Percentiles rank a stretch among this genome's conserved stretches.
Evolutionary conservation across 2,888 invertebrate species (phyloP).

Genomic region (Coecobrya sp.): DNA sequence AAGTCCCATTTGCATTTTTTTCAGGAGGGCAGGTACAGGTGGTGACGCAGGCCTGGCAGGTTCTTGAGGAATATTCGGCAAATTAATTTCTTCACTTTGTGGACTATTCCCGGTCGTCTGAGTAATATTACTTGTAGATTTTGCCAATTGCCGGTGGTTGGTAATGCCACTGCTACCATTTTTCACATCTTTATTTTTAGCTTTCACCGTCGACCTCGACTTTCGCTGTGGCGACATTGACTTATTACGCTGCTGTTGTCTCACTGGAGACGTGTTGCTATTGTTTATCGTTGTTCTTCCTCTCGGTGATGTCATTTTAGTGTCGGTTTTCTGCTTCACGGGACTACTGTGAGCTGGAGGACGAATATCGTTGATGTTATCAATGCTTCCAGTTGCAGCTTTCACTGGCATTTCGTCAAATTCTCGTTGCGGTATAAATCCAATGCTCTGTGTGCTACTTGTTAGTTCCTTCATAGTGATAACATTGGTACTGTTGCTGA

Average conservation of each 20-base stretch:
- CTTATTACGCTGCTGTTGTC: constrained; percentile 24
- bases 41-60: constrained; percentile 75
- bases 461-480: constrained; percentile 1
- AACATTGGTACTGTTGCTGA: not conserved
- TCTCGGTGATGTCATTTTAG: constrained; percentile 5
- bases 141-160: not conserved
- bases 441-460: not conserved
- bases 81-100: not conserved
- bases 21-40: constrained; percentile 85
- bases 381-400: not conserved
- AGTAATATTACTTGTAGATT: not conserved
- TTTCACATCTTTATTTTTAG: not conserved
- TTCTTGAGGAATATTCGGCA: constrained; percentile 36
- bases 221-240: constrained; percentile 62
- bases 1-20: constrained; percentile 84
- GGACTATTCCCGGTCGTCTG: not conserved
- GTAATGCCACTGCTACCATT: not conserved
- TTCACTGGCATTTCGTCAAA: constrained; percentile 81
- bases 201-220: constrained; percentile 47
- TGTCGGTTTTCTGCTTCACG: not conserved
- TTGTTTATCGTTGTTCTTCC: not conserved
- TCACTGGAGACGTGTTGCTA: not conserved
- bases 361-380: not conserved
- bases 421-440: constrained; percentile 69
- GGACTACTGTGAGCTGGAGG: not conserved